These are phyloP conservation scores for Lepas anatifera DNA, from an alignment of 2,888 invertebrate genomes.

Conservation along the genomic window DNA sequence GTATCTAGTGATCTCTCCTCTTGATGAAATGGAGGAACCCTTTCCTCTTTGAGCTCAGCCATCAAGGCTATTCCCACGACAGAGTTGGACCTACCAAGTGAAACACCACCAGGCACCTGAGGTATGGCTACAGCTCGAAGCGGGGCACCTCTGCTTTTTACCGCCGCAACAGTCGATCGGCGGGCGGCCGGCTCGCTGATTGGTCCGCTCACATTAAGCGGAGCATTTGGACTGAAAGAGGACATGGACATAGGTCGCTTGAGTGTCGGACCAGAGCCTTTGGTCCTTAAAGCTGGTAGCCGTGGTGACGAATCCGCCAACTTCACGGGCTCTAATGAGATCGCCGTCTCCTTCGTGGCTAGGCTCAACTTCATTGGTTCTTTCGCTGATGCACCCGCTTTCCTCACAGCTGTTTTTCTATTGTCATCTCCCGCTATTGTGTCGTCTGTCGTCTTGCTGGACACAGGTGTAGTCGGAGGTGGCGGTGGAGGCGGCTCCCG, in stretches of 20 bases:
- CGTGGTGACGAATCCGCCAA: neutral
- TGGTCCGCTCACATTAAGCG: constrained; percentile 18
- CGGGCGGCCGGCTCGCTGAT: constrained; percentile 22
- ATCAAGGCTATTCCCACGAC: too few relatives aligned
- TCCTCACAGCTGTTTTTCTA: neutral
- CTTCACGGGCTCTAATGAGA: too few relatives aligned
- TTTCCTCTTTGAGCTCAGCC: too few relatives aligned
- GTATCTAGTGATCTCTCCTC: too few relatives aligned
- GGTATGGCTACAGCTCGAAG: neutral
- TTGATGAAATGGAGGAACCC: too few relatives aligned
- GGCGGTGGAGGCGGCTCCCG: constrained; percentile 41
- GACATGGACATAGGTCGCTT: constrained; percentile 11
- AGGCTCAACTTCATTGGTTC: neutral
- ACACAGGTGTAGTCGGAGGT: constrained; percentile 22
- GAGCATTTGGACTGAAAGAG: constrained; percentile 26
- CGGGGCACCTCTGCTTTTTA: neutral
- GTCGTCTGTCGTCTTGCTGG: neutral
- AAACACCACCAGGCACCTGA: neutral
- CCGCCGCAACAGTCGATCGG: constrained; percentile 4
- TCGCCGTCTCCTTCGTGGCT: neutral
- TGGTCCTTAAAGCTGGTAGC: neutral
- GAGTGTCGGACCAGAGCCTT: constrained; percentile 15
- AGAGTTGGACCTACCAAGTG: too few relatives aligned
- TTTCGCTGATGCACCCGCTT: neutral
- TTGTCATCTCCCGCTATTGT: neutral